These are phyloP conservation scores for Drosophila prosaltans DNA, from an alignment of 1,140 invertebrate genomes.

Conservation along the genomic window DNA sequence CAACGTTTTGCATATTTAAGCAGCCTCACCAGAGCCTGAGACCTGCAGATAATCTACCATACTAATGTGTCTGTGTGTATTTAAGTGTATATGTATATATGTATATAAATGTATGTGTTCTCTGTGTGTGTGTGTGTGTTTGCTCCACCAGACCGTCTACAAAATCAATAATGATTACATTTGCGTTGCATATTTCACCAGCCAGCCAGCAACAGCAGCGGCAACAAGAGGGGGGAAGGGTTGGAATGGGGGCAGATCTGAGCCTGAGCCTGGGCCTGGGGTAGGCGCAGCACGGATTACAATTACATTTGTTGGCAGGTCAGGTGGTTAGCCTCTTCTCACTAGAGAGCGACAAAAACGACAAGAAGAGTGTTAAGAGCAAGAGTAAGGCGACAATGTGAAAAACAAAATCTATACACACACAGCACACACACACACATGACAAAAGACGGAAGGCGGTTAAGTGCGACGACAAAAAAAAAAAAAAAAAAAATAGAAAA, in stretches of 20 bases:
- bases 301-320: constrained; percentile 75
- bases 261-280: constrained; percentile 10
- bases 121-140: constrained; percentile 43
- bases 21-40: constrained; percentile 61
- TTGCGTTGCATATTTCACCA: constrained; percentile 79
- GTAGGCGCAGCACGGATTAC: constrained; percentile 36
- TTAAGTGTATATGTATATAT: constrained; percentile 50
- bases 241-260: not conserved
- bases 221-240: constrained; percentile 2
- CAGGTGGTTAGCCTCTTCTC: constrained; percentile 55
- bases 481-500: not conserved
- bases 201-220: constrained; percentile 20
- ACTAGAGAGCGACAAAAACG: constrained; percentile 62
- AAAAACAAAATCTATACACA: constrained; percentile 5
- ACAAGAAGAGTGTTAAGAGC: constrained; percentile 16
- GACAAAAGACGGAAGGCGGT: constrained; percentile 76
- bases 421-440: not conserved
- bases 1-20: constrained; percentile 79
- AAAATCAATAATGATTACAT: constrained; percentile 82
- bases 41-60: constrained; percentile 72
- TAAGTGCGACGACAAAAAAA: constrained; percentile 60
- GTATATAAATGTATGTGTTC: constrained; percentile 48
- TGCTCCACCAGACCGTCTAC: constrained; percentile 53
- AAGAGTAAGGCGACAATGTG: constrained; percentile 2
- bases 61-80: constrained; percentile 67